Percentiles rank a stretch among this genome's conserved stretches.
Evolutionary conservation across 2,888 invertebrate genomes (phyloP).

Genomic region (Hemaris fuciformis): DNA sequence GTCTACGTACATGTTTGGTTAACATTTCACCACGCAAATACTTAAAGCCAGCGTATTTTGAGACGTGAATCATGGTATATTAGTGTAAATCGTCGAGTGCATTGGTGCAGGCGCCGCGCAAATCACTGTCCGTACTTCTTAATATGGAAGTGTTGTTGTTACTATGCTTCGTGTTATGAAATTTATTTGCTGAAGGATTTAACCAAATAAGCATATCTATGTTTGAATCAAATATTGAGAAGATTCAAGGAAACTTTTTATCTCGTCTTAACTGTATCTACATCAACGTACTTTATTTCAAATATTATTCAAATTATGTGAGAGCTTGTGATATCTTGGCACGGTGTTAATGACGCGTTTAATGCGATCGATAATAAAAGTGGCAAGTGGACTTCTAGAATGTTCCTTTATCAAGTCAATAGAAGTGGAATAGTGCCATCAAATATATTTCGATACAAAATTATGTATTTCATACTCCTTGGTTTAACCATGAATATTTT

Average conservation of each 20-base stretch:
- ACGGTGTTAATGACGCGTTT: too few species aligned
- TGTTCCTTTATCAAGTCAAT: too few species aligned
- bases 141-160: not conserved
- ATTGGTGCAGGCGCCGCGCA: not conserved
- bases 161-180: not conserved
- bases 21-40: constrained; percentile 13
- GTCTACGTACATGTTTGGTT: constrained; percentile 10
- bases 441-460: too few species aligned
- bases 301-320: not conserved
- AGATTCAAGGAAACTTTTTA: not conserved
- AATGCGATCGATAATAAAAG: too few species aligned
- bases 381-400: too few species aligned
- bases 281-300: not conserved
- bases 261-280: not conserved
- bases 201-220: not conserved
- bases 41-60: constrained; percentile 1
- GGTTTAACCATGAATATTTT: too few species aligned
- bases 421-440: too few species aligned
- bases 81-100: not conserved
- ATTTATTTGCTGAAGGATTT: not conserved
- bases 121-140: not conserved
- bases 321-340: not conserved
- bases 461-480: too few species aligned
- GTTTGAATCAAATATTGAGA: not conserved
- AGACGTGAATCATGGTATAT: constrained; percentile 6